Evolutionary conservation across 2,113 vertebrate genomes (phyloP).

Genomic region (Pristiophorus japonicus): DNA sequence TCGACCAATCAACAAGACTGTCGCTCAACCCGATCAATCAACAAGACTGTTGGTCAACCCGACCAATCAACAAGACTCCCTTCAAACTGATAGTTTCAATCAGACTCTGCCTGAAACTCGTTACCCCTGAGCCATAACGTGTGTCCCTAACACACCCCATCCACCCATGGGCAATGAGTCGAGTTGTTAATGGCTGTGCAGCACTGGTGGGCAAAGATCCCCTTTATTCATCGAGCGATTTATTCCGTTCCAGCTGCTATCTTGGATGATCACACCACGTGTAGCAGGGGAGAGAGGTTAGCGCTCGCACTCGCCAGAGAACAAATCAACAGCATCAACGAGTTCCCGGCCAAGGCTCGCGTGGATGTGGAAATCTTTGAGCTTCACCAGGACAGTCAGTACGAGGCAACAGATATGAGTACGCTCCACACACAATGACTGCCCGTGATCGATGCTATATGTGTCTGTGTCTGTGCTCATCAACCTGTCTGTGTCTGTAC

Average conservation of each 20-base stretch:
- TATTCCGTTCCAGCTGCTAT: slow-evolving; percentile 50
- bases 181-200: not conserved
- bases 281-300: slow-evolving; percentile 75
- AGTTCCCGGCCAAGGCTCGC: slow-evolving; percentile 66
- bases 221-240: not conserved
- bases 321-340: slow-evolving; percentile 76
- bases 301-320: slow-evolving; percentile 78
- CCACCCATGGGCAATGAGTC: too few species aligned
- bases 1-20: not conserved
- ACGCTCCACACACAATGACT: slow-evolving; percentile 47
- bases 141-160: too few species aligned
- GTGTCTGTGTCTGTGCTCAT: too few species aligned
- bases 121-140: too few species aligned
- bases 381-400: slow-evolving; percentile 80
- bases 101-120: too few species aligned
- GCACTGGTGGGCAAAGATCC: not conserved
- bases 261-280: slow-evolving; percentile 67
- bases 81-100: too few species aligned
- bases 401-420: slow-evolving; percentile 85
- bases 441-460: not conserved
- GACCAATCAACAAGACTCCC: not conserved
- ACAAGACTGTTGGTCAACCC: not conserved
- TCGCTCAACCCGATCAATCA: not conserved
- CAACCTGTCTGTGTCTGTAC: not conserved
- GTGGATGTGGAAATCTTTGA: slow-evolving; percentile 84